Percentiles rank a stretch among this genome's conserved stretches.
phyloP scores from a whole-genome alignment of 2,797 vertebrate species.

The Dryobates pubescens region DNA sequence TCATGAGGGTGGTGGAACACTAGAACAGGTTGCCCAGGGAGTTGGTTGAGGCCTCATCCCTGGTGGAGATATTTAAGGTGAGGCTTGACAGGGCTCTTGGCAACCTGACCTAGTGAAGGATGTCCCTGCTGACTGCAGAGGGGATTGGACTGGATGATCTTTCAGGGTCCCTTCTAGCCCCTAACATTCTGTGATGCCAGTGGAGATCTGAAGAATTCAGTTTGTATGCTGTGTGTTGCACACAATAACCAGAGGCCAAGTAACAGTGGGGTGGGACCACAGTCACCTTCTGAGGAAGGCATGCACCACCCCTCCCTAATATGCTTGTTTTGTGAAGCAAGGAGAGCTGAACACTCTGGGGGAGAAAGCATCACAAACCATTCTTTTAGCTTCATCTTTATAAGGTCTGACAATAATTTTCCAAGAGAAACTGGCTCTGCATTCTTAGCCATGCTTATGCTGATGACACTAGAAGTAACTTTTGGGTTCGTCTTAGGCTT shows the following conservation, averaged over 20 bases:
- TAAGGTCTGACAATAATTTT: not conserved
- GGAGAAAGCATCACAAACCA: not conserved
- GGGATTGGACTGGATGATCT: too few relatives aligned
- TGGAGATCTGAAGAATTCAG: not conserved
- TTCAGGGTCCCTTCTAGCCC: too few relatives aligned
- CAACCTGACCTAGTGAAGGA: too few relatives aligned
- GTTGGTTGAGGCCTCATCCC: too few relatives aligned
- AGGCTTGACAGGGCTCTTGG: too few relatives aligned
- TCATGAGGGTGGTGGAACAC: too few relatives aligned
- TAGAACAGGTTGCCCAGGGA: too few relatives aligned
- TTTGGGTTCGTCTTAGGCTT: not conserved
- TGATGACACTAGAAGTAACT: not conserved
- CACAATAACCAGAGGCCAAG: fast-evolving
- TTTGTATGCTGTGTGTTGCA: not conserved
- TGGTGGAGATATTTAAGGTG: too few relatives aligned
- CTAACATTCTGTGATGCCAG: not conserved
- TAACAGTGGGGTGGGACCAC: too few relatives aligned
- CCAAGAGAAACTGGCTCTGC: not conserved
- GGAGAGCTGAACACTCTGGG: not conserved
- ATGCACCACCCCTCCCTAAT: not conserved
- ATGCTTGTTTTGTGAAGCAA: not conserved
- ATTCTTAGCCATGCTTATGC: not conserved
- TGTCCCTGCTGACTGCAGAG: too few relatives aligned
- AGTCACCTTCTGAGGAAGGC: not conserved
- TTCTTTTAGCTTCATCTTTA: not conserved